Conservation (phyloP, 2,113 vertebrate genomes). For the Geothlypis trichas region DNA sequence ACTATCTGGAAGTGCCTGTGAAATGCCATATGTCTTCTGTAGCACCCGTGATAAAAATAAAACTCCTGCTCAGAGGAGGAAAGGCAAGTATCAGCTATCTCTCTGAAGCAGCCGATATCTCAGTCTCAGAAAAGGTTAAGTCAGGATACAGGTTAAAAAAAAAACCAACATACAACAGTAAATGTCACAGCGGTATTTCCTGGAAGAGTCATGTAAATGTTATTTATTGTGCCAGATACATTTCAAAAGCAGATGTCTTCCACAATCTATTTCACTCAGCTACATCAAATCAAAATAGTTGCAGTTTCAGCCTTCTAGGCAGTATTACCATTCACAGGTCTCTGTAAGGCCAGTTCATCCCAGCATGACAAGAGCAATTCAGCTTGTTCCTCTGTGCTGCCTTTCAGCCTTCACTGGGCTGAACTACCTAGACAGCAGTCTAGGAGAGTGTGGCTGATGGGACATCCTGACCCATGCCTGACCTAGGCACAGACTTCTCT, state of each 20-base stretch:
- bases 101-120: background rate
- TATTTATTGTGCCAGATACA: constrained; percentile 63
- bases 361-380: background rate
- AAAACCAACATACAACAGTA: background rate
- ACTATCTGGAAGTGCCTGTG: background rate
- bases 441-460: too few species aligned
- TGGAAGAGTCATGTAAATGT: constrained; percentile 37
- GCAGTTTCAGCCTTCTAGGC: constrained; percentile 27
- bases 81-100: background rate
- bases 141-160: constrained; percentile 28
- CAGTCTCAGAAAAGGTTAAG: constrained; percentile 5
- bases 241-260: constrained; percentile 63
- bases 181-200: constrained; percentile 66
- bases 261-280: constrained; percentile 23
- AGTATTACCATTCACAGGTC: background rate
- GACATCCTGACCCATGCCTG: background rate
- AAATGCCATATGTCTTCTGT: background rate
- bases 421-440: accelerated
- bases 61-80: background rate
- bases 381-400: background rate
- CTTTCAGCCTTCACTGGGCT: background rate
- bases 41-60: background rate
- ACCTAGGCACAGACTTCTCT: background rate
- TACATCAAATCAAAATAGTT: constrained; percentile 35
- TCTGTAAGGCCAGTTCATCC: background rate